phyloP scores from a whole-genome alignment of 1,140 invertebrate species.

The Sinella curviseta region DNA sequence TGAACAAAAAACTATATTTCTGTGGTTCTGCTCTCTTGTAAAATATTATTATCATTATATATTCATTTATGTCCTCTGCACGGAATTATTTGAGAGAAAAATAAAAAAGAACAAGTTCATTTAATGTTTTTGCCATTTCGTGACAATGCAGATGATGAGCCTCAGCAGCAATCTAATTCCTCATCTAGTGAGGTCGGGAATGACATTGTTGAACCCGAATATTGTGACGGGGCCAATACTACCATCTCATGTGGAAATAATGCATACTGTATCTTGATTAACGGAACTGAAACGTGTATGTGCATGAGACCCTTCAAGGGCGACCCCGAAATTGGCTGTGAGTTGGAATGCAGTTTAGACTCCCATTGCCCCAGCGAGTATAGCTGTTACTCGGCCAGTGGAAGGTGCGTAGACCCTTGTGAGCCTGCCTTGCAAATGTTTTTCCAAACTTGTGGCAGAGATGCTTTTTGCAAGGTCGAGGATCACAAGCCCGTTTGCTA shows the following conservation, averaged over 20 bases:
- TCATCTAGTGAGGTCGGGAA: neutral
- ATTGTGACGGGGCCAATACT: neutral
- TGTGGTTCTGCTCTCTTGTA: too few species aligned
- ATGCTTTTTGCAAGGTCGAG: slow-evolving; percentile 74
- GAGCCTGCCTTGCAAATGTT: slow-evolving; percentile 54
- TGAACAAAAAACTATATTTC: too few species aligned
- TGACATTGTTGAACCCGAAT: neutral
- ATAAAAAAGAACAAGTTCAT: too few species aligned
- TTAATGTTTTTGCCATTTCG: neutral
- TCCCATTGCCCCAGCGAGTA: slow-evolving; percentile 59
- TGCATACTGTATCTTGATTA: slow-evolving; percentile 17
- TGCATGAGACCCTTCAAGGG: slow-evolving; percentile 35
- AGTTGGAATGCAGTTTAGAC: slow-evolving; percentile 26
- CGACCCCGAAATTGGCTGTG: slow-evolving; percentile 33
- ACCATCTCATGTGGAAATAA: slow-evolving; percentile 23
- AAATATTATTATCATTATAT: too few species aligned
- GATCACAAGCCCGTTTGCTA: slow-evolving; percentile 73
- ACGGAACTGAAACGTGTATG: slow-evolving; percentile 30
- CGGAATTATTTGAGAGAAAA: too few species aligned
- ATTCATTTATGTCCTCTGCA: too few species aligned
- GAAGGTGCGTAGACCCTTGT: slow-evolving; percentile 75
- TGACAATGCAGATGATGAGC: neutral
- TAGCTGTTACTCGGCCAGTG: slow-evolving; percentile 62
- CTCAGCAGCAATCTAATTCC: neutral
- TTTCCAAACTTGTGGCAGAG: slow-evolving; percentile 68